Conservation (phyloP, 1,140 invertebrate genomes). For the Rhopalosiphum maidis region DNA sequence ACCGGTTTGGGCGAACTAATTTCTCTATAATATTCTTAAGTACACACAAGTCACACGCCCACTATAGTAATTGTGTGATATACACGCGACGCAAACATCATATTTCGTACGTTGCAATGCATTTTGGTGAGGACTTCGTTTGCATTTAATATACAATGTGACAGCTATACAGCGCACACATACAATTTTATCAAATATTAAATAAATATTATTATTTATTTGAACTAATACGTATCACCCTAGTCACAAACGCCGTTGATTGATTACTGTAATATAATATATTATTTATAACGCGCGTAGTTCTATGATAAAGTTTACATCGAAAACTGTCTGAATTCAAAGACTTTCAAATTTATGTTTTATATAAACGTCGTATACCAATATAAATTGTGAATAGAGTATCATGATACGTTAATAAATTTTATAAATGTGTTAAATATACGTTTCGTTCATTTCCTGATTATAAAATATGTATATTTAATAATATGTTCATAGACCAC, state of each 20-base stretch:
- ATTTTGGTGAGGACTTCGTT: background rate
- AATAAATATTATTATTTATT: background rate
- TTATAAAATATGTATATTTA: background rate
- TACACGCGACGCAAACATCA: background rate
- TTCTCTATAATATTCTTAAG: background rate
- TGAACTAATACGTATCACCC: background rate
- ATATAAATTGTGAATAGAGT: background rate
- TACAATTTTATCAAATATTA: background rate
- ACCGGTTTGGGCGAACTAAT: background rate
- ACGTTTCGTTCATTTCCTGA: background rate
- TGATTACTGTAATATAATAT: background rate
- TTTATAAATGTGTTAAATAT: background rate
- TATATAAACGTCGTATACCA: background rate
- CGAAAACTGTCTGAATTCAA: background rate
- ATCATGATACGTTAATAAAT: background rate
- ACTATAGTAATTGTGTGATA: background rate
- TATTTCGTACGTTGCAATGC: background rate
- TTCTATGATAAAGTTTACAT: background rate
- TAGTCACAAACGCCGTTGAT: background rate
- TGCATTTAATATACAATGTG: background rate
- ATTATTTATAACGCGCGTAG: background rate
- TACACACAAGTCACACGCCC: background rate
- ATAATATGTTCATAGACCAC: background rate
- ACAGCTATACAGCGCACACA: background rate
- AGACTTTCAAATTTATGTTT: background rate